Conservation (phyloP, 2,113 vertebrate species). For the Neogale vison region DNA sequence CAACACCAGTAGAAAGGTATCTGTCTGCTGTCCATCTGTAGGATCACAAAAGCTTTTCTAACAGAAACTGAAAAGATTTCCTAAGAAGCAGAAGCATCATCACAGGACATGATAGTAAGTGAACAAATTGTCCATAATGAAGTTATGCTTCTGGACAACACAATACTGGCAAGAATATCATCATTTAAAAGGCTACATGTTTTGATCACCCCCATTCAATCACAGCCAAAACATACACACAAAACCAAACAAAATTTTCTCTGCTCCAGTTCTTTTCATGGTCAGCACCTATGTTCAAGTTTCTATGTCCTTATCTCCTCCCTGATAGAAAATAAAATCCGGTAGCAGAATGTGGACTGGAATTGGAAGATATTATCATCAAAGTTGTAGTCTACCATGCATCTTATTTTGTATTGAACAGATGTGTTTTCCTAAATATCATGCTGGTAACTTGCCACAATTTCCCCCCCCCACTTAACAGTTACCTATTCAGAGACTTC, state of each 20-base stretch:
- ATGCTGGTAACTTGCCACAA: neutral
- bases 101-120: neutral
- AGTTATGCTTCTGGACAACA: neutral
- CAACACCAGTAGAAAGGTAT: neutral
- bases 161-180: neutral
- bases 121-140: neutral
- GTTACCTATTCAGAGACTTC: slow-evolving; percentile 18
- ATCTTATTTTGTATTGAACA: slow-evolving; percentile 6
- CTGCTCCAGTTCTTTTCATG: neutral
- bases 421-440: slow-evolving; percentile 43
- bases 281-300: neutral
- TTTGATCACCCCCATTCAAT: neutral
- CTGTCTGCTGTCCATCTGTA: neutral
- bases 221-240: neutral
- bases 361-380: slow-evolving; percentile 28
- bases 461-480: neutral
- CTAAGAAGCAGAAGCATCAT: neutral
- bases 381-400: neutral
- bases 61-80: neutral
- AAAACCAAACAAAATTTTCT: neutral
- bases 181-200: neutral
- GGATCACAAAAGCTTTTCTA: slow-evolving; percentile 11
- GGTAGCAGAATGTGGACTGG: neutral
- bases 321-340: slow-evolving; percentile 14
- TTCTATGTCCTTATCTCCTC: neutral